Conservation (phyloP, 2,888 invertebrate species). For the Exocentrus adspersus region DNA sequence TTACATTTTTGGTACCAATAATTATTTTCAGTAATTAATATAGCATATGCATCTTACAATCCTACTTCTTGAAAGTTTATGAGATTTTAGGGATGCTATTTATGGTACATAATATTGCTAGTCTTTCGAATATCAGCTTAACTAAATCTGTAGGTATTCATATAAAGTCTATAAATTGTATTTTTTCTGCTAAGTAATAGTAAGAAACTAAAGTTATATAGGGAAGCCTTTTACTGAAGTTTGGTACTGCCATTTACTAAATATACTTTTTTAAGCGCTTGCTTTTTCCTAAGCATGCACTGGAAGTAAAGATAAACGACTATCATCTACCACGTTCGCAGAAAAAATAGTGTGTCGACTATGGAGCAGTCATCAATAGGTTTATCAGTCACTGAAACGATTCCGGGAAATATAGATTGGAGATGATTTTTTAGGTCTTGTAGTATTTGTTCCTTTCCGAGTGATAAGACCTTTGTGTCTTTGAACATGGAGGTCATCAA, state of each 20-base stretch:
- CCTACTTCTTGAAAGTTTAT: too few species aligned
- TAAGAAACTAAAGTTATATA: too few species aligned
- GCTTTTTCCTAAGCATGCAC: slow-evolving; percentile 36
- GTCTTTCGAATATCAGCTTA: too few species aligned
- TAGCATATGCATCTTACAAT: too few species aligned
- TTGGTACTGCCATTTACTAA: slow-evolving; percentile 1
- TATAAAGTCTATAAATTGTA: too few species aligned
- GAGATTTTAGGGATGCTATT: too few species aligned
- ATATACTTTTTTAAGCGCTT: slow-evolving; percentile 5
- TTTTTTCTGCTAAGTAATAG: too few species aligned
- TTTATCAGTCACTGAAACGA: slow-evolving; percentile 61
- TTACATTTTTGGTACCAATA: too few species aligned
- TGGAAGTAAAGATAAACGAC: slow-evolving; percentile 37
- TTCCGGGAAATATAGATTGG: slow-evolving; percentile 59
- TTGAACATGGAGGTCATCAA: slow-evolving; percentile 63
- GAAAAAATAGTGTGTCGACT: slow-evolving; percentile 45
- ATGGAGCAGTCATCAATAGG: slow-evolving; percentile 61
- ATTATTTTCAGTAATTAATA: too few species aligned
- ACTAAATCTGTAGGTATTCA: neutral
- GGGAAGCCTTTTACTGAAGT: too few species aligned
- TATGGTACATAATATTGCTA: too few species aligned
- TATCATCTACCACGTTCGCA: slow-evolving; percentile 31
- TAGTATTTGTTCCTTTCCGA: slow-evolving; percentile 61
- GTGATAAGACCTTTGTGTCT: slow-evolving; percentile 64
- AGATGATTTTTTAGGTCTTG: slow-evolving; percentile 60